Conservation (phyloP, 2,888 invertebrate species). For the Plagiodera versicolora region DNA sequence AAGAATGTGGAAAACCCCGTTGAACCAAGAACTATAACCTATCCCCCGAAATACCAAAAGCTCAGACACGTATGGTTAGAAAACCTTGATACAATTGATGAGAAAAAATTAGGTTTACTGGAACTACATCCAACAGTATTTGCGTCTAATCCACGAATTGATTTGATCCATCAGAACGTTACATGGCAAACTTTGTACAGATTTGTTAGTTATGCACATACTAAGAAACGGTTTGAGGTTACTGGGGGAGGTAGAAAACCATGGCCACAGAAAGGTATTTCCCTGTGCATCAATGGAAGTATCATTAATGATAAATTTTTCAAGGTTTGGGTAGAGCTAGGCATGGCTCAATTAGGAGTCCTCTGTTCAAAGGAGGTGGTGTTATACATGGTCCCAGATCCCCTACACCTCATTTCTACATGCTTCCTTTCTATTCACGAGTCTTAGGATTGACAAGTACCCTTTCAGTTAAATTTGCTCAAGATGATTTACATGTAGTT, state of each 20-base stretch:
- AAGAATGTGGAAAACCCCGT: conserved; percentile 14
- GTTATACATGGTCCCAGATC: conserved; percentile 88
- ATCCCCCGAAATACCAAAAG: conserved; percentile 60
- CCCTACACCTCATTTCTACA: conserved; percentile 88
- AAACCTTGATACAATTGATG: conserved; percentile 74
- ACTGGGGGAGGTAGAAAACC: conserved; percentile 90
- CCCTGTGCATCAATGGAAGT: not conserved
- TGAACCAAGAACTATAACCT: conserved; percentile 35
- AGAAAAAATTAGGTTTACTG: conserved; percentile 79
- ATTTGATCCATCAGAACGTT: conserved; percentile 83
- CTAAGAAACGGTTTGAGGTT: conserved; percentile 82
- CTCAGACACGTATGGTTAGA: conserved; percentile 86
- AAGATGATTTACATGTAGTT: conserved; percentile 93
- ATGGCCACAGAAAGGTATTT: conserved; percentile 91
- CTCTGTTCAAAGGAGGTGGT: conserved; percentile 83
- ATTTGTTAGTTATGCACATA: conserved; percentile 78
- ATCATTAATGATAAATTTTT: conserved; percentile 3
- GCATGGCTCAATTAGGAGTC: conserved; percentile 90
- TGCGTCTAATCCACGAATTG: conserved; percentile 79
- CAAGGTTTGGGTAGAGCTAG: conserved; percentile 75
- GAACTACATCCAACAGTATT: conserved; percentile 90
- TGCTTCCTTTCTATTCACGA: conserved; percentile 81
- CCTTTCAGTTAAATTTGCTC: conserved; percentile 88
- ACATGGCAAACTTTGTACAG: conserved; percentile 83
- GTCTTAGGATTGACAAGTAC: conserved; percentile 80